Base-by-base conservation (phyloP, 2,888 invertebrate species). In the Busseola fusca region DNA sequence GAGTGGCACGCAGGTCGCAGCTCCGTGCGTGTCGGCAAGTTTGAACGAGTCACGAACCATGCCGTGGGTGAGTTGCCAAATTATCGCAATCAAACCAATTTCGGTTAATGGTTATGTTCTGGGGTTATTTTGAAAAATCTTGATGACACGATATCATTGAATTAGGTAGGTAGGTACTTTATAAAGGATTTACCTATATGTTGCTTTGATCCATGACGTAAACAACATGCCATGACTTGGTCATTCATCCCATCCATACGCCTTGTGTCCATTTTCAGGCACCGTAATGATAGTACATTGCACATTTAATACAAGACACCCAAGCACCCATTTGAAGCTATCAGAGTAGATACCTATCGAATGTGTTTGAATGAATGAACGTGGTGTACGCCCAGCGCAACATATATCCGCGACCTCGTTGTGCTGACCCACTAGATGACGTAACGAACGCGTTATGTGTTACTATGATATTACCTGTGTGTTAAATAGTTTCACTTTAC, bases 31-130 rank as follows among this genome's bases (percentile, higher is more conserved):
- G 77, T 42, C 62, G 2, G 56, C 40, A 9, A 37, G 45, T 52
- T 69, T 34, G 57, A 68, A 54, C 68, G 34, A 74, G 64, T 75
- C 80, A 74, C 77, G 77, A 62, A 75, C 62, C 30, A 14, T 18
- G 54, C 25, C 64, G 56, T 16, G 62, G 45, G 57, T 45, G 60
- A 62, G 7, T 78, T 63, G 81, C 77, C 65, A 63, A 80, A 80
- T 80, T 80, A 58, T 69, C 66, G 56, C 74, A 76, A 80, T 74
- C 66, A 64, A 76, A 74, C 59, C 59, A 67, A 74, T 80, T 76
- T 74, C 14, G 27, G 27, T 25, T 60, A 40, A 52, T 65, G 27
- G 64, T 45, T 52, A 42, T 48, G 48, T 40, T 73, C 58, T 59
- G 21, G n/a, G 59, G 56, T 60, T 59, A 9, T 54, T 58, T 54